Evolutionary conservation across 2,797 vertebrate species (phyloP), one percentile per base, ranked within the genome.

Genomic region (Mus spretus): DNA sequence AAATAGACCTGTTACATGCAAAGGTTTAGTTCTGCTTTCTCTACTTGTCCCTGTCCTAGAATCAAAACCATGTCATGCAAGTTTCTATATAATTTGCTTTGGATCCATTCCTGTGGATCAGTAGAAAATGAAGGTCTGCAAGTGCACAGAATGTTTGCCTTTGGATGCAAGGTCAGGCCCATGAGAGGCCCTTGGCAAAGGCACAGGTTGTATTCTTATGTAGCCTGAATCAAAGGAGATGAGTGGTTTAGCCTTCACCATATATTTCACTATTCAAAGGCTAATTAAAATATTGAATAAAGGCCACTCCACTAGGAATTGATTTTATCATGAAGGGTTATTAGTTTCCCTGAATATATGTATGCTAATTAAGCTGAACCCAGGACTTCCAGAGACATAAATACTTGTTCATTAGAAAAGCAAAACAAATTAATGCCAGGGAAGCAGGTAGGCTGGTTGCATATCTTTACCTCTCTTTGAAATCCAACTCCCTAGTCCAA

Each of bases 201-300:
- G 22, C 14, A 83, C 28, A 20, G 3, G 12, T 74, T 86, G 3
- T 61, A 57, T 28, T 86, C 13, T 13, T 95, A 15, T 63, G 85
- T 86, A 92, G 37, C 86, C 53, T 72, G 61, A 93, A 28, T 72
- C 75, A 85, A 22, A 61, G 15, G 40, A 63, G 44, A 81, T 63
- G 47, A 90, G 19, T 81, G 1, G 12, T 74, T 89, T n/a, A 44
- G 67, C 24, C 44, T 89, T 40, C 44, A 82, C 26, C 2, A 80
- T 57, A 50, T 14, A 84, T 92, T 95, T 96, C 53, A 77, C 44
- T 81, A 65, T 85, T 50, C 22, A 90, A 75, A 90, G 44, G 22
- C 14, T 87, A 84, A 96, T 57, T 95, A 88, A 88, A 87, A 84
- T 85, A 91, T n/a, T 77, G 31, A 88, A 59, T 95, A 88, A 96